These are phyloP conservation scores for Volucella inflata DNA, from an alignment of 2,888 invertebrate species.

Conservation along the genomic window DNA sequence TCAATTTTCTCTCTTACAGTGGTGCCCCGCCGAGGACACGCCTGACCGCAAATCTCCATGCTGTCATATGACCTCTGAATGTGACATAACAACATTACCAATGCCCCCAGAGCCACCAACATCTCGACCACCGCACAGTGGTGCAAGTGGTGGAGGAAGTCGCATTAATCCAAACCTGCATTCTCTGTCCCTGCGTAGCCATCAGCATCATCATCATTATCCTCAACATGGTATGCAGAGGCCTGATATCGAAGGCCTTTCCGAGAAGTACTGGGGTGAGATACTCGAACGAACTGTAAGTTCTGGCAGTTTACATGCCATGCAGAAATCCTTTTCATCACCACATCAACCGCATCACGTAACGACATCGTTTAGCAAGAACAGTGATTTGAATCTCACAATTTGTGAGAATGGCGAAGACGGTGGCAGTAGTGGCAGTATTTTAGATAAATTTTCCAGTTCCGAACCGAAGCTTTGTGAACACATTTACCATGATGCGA, in stretches of 20 bases:
- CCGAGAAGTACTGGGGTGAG: slow-evolving; percentile 90
- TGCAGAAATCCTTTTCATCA: slow-evolving; percentile 84
- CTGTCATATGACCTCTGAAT: slow-evolving; percentile 82
- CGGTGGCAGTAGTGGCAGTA: slow-evolving; percentile 73
- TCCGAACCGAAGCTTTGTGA: slow-evolving; percentile 83
- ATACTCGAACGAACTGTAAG: slow-evolving; percentile 91
- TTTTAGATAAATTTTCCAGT: slow-evolving; percentile 82
- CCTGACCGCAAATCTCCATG: slow-evolving; percentile 83
- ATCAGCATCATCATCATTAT: slow-evolving; percentile 70
- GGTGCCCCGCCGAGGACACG: slow-evolving; percentile 82
- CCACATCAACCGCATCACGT: slow-evolving; percentile 78
- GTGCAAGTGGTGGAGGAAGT: slow-evolving; percentile 76
- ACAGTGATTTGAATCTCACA: slow-evolving; percentile 82
- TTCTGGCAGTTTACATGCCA: slow-evolving; percentile 89
- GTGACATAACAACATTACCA: slow-evolving; percentile 83
- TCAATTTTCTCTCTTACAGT: slow-evolving; percentile 78
- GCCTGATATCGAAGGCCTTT: slow-evolving; percentile 87
- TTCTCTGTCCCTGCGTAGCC: slow-evolving; percentile 52
- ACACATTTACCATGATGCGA: slow-evolving; percentile 83
- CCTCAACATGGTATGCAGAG: slow-evolving; percentile 77
- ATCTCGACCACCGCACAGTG: slow-evolving; percentile 80
- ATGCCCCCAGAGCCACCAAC: slow-evolving; percentile 83
- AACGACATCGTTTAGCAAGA: slow-evolving; percentile 82
- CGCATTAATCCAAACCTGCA: slow-evolving; percentile 79
- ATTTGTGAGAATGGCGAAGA: slow-evolving; percentile 70